These are phyloP conservation scores for Diadumene lineata DNA, from an alignment of 92 coral and sea anemone species.

Conservation along the genomic window DNA sequence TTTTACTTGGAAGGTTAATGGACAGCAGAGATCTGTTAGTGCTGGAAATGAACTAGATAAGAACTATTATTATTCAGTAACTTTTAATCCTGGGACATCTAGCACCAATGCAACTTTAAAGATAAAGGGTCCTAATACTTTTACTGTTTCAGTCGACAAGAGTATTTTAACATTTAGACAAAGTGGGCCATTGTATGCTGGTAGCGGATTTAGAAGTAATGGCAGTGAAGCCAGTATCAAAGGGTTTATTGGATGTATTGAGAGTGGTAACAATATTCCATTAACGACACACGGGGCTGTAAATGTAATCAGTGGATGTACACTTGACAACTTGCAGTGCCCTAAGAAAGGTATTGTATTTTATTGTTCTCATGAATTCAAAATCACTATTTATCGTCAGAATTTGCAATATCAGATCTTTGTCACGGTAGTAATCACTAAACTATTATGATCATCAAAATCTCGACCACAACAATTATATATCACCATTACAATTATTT, in stretches of 20 bases:
- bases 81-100: slow-evolving; percentile 65
- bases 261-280: slow-evolving; percentile 72
- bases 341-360: slow-evolving; percentile 56
- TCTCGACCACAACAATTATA: too few species aligned
- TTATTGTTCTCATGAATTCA: too few species aligned
- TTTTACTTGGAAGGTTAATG: slow-evolving; percentile 66
- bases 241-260: slow-evolving; percentile 89
- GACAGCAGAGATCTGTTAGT: slow-evolving; percentile 44
- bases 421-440: not conserved
- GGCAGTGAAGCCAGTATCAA: slow-evolving; percentile 13
- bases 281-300: slow-evolving; percentile 22
- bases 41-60: slow-evolving; percentile 76
- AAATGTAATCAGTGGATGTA: slow-evolving; percentile 52
- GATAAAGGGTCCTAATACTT: slow-evolving; percentile 46
- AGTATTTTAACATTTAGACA: slow-evolving; percentile 43
- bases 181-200: slow-evolving; percentile 73
- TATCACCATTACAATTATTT: too few species aligned
- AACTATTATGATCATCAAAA: too few species aligned
- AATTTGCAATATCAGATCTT: too few species aligned
- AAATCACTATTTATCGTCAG: too few species aligned
- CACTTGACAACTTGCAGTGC: slow-evolving; percentile 60
- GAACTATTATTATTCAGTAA: slow-evolving; percentile 59
- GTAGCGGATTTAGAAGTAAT: slow-evolving; percentile 24
- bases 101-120: slow-evolving; percentile 56
- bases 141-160: slow-evolving; percentile 53